Conservation (phyloP, 2,888 invertebrate genomes). For the Tanytarsus gracilentus region DNA sequence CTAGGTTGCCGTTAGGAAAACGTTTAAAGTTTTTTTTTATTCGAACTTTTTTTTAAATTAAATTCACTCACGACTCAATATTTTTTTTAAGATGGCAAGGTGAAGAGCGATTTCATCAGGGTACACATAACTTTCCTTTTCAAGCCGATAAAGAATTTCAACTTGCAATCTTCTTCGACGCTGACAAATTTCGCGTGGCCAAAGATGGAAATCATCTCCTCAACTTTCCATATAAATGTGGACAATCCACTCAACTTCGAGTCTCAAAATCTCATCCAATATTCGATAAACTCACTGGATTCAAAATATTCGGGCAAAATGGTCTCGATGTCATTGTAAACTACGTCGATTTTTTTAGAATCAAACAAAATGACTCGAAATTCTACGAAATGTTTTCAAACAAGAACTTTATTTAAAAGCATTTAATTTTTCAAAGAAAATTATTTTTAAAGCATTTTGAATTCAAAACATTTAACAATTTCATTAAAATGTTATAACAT, state of each 20-base stretch:
- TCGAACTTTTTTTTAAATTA: background rate
- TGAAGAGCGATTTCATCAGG: no score
- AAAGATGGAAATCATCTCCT: slow-evolving; percentile 7
- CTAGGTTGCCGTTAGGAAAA: no score
- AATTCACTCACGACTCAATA: background rate
- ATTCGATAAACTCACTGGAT: slow-evolving; percentile 9
- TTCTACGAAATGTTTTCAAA: slow-evolving; percentile 8
- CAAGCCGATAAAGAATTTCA: background rate
- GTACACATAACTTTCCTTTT: background rate
- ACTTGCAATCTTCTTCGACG: background rate
- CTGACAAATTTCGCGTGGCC: background rate
- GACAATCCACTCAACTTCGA: background rate
- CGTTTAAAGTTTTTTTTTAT: background rate
- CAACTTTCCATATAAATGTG: background rate
- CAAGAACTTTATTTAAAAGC: background rate
- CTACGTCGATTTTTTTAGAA: background rate
- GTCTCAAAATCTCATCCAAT: background rate
- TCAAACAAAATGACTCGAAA: background rate
- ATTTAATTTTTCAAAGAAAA: no score
- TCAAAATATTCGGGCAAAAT: background rate
- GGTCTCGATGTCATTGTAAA: background rate
- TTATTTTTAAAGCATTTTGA: no score
- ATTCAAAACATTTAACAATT: no score
- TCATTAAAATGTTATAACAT: no score
- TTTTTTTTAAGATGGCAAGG: slow-evolving; percentile 16